Percentiles rank a stretch among this genome's conserved stretches.
Conservation (phyloP, 2,113 vertebrate species). For the Sander lucioperca region DNA sequence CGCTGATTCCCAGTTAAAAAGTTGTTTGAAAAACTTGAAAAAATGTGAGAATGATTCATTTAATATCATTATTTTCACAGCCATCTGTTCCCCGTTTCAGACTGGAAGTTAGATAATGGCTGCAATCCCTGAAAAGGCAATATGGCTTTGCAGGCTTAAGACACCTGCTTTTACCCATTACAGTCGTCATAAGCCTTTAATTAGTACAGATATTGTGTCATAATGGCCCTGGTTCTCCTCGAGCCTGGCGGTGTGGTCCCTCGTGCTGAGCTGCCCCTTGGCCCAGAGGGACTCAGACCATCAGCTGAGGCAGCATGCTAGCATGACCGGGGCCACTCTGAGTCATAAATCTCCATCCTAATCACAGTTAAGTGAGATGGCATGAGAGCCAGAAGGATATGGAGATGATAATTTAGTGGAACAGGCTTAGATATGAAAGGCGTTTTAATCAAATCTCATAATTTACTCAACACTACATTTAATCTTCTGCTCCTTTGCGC, state of each 20-base stretch:
- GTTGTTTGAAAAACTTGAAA: slow-evolving; percentile 9
- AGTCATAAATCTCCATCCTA: slow-evolving; percentile 62
- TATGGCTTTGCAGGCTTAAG: slow-evolving; percentile 15
- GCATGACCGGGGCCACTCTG: slow-evolving; percentile 31
- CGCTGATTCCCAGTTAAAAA: not conserved
- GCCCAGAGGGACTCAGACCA: slow-evolving; percentile 47
- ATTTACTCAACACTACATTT: slow-evolving; percentile 68
- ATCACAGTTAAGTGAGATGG: slow-evolving; percentile 66
- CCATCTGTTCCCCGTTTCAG: slow-evolving; percentile 31
- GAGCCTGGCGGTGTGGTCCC: not conserved
- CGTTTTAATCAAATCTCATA: slow-evolving; percentile 68
- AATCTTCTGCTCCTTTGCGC: slow-evolving; percentile 51
- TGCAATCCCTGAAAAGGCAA: not conserved
- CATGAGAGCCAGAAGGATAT: slow-evolving; percentile 50
- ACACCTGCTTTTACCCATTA: slow-evolving; percentile 14
- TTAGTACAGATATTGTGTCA: slow-evolving; percentile 17
- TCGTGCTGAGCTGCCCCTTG: slow-evolving; percentile 8
- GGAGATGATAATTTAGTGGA: slow-evolving; percentile 45
- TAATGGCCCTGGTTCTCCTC: not conserved
- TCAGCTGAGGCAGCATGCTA: slow-evolving; percentile 38
- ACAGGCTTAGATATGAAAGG: slow-evolving; percentile 53
- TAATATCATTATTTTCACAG: not conserved
- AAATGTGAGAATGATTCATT: slow-evolving; percentile 15
- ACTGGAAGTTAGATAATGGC: not conserved
- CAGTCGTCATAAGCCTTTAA: not conserved